A percentile compares a stretch with the other conserved stretches of the same genome.
Conservation (phyloP, 2,888 invertebrate species). For the Lamellibrachia satsuma region DNA sequence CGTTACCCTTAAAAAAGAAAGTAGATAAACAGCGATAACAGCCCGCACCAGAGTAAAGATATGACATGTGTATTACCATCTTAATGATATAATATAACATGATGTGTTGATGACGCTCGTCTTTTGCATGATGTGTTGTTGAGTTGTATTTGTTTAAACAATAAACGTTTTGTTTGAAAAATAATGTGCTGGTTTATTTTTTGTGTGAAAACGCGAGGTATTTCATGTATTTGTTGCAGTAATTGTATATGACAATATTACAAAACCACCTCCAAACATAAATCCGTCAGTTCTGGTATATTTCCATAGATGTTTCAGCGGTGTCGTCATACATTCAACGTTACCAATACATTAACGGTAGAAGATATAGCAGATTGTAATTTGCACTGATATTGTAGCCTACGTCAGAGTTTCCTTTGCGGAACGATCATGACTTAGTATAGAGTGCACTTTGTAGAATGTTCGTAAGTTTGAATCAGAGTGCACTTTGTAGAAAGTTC, state of each 20-base stretch:
- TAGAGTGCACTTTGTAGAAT: no score
- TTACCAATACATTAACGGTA: no score
- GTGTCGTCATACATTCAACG: no score
- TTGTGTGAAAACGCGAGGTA: background rate
- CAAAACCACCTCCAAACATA: no score
- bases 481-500: no score
- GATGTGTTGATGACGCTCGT: background rate
- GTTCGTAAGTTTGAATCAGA: no score
- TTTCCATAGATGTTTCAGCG: no score
- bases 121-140: background rate
- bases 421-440: no score
- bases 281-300: no score
- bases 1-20: background rate
- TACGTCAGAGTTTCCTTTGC: no score
- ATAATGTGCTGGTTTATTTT: background rate
- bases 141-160: background rate
- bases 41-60: background rate
- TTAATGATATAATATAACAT: background rate
- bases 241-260: background rate
- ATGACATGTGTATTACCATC: background rate
- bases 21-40: background rate
- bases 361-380: no score
- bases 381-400: no score
- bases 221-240: background rate
- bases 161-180: background rate